phyloP scores from a whole-genome alignment of 2,113 vertebrate species.

The Struthio camelus region DNA sequence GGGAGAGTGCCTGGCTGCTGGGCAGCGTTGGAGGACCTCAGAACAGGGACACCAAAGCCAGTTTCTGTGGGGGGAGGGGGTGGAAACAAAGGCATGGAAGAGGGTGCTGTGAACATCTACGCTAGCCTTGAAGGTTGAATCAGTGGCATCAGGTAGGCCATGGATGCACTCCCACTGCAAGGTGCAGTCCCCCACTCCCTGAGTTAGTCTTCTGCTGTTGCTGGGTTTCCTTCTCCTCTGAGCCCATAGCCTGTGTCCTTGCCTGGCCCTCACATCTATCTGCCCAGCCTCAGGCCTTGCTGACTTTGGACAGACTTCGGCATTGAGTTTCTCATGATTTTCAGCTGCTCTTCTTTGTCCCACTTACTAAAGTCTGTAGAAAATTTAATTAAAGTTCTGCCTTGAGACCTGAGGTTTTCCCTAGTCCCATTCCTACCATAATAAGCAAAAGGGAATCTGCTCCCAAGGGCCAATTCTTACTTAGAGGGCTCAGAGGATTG shows the following conservation, averaged over 20 bases:
- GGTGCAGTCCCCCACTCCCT: too few relatives aligned
- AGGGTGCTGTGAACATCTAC: too few relatives aligned
- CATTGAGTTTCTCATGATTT: not conserved
- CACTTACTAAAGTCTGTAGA: not conserved
- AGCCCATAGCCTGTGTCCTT: not conserved
- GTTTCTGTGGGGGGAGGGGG: too few relatives aligned
- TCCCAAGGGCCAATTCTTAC: not conserved
- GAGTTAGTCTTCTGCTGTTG: too few relatives aligned
- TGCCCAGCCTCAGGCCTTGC: too few relatives aligned
- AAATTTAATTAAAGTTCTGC: not conserved
- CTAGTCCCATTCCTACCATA: not conserved
- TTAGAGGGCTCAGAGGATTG: not conserved
- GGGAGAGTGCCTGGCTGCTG: too few relatives aligned
- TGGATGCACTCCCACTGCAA: too few relatives aligned
- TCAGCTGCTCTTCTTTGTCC: not conserved
- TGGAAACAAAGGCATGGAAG: too few relatives aligned
- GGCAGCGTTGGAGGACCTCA: too few relatives aligned
- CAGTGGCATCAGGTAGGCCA: too few relatives aligned
- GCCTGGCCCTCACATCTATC: not conserved
- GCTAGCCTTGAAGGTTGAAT: too few relatives aligned
- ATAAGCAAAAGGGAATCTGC: not conserved
- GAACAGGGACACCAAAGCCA: too few relatives aligned
- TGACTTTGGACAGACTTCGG: not conserved
- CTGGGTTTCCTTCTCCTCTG: not conserved
- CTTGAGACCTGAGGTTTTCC: not conserved